Evolutionary conservation across 2,113 vertebrate genomes (phyloP).

Genomic region (Isichthys henryi): DNA sequence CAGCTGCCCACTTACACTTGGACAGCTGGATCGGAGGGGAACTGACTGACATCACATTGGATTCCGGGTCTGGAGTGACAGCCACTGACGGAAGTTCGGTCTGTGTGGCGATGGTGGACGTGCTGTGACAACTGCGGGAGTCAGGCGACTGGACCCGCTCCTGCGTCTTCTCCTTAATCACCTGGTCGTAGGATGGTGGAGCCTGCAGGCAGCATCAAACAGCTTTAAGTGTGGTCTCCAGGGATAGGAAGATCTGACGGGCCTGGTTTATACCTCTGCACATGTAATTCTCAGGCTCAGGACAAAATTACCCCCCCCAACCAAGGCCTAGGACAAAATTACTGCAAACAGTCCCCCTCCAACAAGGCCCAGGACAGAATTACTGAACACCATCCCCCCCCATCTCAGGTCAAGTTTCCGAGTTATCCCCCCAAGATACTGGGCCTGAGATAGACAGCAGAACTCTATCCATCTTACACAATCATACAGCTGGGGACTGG

Average conservation of each 20-base stretch:
- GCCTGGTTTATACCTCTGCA: too few species aligned
- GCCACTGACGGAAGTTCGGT: constrained; percentile 72
- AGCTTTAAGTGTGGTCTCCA: not conserved
- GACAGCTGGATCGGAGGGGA: constrained; percentile 30
- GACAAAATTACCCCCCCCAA: not conserved
- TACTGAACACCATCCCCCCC: too few species aligned
- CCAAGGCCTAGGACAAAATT: too few species aligned
- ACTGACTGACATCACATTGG: constrained; percentile 50
- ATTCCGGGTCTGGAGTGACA: constrained; percentile 49
- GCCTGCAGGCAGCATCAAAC: constrained; percentile 56
- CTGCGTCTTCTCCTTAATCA: constrained; percentile 92
- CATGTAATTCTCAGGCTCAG: not conserved
- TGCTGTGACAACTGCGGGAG: constrained; percentile 43
- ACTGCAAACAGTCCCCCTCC: too few species aligned
- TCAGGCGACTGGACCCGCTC: constrained; percentile 69
- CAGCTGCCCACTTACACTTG: constrained; percentile 35
- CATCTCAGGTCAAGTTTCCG: not conserved
- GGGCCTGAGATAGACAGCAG: not conserved
- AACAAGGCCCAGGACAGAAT: too few species aligned
- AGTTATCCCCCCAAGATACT: not conserved
- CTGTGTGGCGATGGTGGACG: constrained; percentile 83
- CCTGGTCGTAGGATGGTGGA: constrained; percentile 94
- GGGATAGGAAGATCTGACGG: not conserved
- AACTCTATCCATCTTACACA: not conserved
- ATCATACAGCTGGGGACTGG: not conserved